Base-by-base conservation (phyloP, 2,888 invertebrate species). In the Leptinotarsa peninsularis region DNA sequence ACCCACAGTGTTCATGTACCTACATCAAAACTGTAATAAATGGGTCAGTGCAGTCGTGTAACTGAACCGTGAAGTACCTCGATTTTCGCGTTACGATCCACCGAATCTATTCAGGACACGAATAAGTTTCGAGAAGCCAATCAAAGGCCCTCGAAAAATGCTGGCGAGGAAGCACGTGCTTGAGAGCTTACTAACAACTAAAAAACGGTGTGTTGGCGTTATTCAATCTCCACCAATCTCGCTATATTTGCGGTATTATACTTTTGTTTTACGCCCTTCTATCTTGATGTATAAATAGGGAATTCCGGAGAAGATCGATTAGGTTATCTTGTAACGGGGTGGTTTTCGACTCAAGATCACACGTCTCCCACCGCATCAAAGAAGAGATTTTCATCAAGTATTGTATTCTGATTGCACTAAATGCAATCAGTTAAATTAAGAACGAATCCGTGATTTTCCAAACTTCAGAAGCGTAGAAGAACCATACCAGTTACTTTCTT, bases 91-190 rank as follows among this genome's bases (percentile, higher is more conserved):
- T 68, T n/a, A 52, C 68, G 50, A 70, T 58, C 63, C 43, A 43
- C 58, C 15, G 49, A 14, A 7, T 69, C 71, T 52, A 43, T 49
- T 71, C 60, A 66, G 52, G 56, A 58, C 52, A 58, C 72, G 67
- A 70, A 70, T 72, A 60, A 69, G 68, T 33, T 72, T 76, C 73
- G 67, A 77, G 74, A 63, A 67, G 54, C 68, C 83, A 83, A 85
- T 85, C 84, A 82, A 73, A 79, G 79, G 74, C 84, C 82, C 87
- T 87, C 85, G 80, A 86, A 85, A 85, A 83, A 77, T 85, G 86
- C 87, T 86, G 84, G 83, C 85, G 82, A 80, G 82, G 74, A 67
- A 81, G 85, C 84, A 86, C 87, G 87, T 87, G 87, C 85, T 86
- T 81, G 82, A 87, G 86, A 82, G 82, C 78, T 81, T 80, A 78